phyloP scores from a whole-genome alignment of 2,797 vertebrate species.

The Squalus acanthias region DNA sequence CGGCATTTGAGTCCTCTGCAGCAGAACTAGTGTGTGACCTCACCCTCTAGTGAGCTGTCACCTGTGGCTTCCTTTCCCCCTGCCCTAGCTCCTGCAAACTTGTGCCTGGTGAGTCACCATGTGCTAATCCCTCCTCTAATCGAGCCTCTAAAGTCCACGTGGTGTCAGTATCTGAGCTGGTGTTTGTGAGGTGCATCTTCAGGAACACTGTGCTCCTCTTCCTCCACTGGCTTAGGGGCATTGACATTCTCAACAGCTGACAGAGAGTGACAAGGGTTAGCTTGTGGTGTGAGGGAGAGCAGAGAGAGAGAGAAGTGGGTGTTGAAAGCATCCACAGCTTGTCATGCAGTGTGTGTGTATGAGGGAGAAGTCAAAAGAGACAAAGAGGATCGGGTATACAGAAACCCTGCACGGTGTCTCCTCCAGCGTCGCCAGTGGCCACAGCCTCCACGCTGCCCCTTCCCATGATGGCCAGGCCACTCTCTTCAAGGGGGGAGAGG shows the following conservation, averaged over 20 bases:
- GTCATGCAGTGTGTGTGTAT: not conserved
- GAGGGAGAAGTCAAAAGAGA: not conserved
- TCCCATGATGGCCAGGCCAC: not conserved
- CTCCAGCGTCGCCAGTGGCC: not conserved
- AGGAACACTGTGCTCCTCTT: not conserved
- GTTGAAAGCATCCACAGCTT: not conserved
- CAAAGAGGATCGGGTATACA: not conserved
- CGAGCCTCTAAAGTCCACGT: not conserved
- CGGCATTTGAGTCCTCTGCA: no score
- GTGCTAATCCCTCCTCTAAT: no score
- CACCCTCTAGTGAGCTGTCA: no score
- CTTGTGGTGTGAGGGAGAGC: not conserved
- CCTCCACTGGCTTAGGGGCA: not conserved
- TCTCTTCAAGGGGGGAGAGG: not conserved
- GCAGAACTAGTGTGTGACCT: no score
- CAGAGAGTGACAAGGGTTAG: not conserved
- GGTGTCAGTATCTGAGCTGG: not conserved
- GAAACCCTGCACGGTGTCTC: not conserved
- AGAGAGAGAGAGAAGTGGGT: not conserved
- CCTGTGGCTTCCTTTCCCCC: no score
- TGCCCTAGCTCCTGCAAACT: no score
- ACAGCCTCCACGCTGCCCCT: not conserved
- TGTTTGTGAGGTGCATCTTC: not conserved
- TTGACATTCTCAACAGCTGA: not conserved
- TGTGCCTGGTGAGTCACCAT: no score